Conservation (phyloP, 2,888 invertebrate species). For the Xestia rhomboidea region DNA sequence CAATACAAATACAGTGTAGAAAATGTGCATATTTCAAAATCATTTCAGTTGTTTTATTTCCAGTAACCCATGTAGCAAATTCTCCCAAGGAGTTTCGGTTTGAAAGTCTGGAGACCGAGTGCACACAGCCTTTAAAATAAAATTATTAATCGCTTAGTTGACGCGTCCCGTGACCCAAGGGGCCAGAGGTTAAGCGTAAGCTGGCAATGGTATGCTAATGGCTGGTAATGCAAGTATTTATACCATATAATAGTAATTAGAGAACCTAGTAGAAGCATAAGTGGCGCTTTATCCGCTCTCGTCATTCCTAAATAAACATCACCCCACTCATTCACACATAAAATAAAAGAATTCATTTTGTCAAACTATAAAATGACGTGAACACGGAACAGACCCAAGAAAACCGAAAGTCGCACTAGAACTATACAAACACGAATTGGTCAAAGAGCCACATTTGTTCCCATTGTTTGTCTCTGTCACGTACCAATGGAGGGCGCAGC, state of each 20-base stretch:
- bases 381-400: constrained; percentile 54
- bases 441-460: constrained; percentile 46
- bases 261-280: neutral
- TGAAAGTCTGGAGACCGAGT: neutral
- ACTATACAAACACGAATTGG: constrained; percentile 45
- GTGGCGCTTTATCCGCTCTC: neutral
- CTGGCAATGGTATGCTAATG: too few species aligned
- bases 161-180: neutral
- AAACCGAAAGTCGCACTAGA: constrained; percentile 45
- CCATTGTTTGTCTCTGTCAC: constrained; percentile 59
- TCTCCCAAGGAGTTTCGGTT: neutral
- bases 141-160: neutral
- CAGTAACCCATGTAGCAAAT: neutral
- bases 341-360: neutral
- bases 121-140: neutral
- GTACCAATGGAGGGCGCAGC: constrained; percentile 68
- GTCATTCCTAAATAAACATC: neutral
- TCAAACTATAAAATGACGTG: constrained; percentile 41
- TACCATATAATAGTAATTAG: neutral
- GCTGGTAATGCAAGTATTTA: too few species aligned
- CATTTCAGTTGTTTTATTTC: neutral
- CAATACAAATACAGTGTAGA: neutral
- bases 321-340: neutral
- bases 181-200: neutral
- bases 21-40: neutral